Evolutionary conservation across 2,888 invertebrate genomes (phyloP), one percentile per base, ranked within the genome.

Genomic region (Pollenia labialis): DNA sequence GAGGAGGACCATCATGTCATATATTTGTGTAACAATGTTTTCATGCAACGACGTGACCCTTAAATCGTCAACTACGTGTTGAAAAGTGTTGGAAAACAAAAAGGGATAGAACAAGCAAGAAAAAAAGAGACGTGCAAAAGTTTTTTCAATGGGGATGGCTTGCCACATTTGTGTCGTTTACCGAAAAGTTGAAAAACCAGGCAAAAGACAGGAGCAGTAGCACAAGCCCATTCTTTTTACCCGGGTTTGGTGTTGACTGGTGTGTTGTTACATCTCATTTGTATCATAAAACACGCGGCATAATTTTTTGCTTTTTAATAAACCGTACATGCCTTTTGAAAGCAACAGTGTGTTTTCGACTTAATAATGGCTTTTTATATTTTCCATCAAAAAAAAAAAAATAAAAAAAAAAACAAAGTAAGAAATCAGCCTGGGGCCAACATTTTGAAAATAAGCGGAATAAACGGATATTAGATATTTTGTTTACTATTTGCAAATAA

Each of bases 311-410:
- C 48, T 72, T 62, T 89, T 89, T 75, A 87, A 88, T 89, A 86
- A 83, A 83, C 75, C 50, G n/a, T 68, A 16, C 81, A 46, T 75
- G 16, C 52, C 40, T 79, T 66, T 58, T 14, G n/a, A 46, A 60
- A 87, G 87, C 87, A 84, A 81, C 87, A 87, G 77, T 81, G 77
- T 89, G 54, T 56, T 89, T 88, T 85, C 81, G 86, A 88, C 89
- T 89, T 89, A 87, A 89, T 89, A 89, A 88, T 90, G 90, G 89
- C 90, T 79, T 48, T 77, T 40, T 11, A 7, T 60, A 16, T 12
- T 23, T 42, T 52, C 16, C 11, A 10, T 23, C 60, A 18, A 10
- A 42, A 6, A 2, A 16, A 18, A 44, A 52, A 23, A 52, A 0
- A 14, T 23, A 23, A 56, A 18, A 68, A 56, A 60, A 50, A 42